A percentile compares a stretch with the other conserved stretches of the same genome.
Conservation (phyloP, 2,888 invertebrate species). For the Heterodera filipjevi region DNA sequence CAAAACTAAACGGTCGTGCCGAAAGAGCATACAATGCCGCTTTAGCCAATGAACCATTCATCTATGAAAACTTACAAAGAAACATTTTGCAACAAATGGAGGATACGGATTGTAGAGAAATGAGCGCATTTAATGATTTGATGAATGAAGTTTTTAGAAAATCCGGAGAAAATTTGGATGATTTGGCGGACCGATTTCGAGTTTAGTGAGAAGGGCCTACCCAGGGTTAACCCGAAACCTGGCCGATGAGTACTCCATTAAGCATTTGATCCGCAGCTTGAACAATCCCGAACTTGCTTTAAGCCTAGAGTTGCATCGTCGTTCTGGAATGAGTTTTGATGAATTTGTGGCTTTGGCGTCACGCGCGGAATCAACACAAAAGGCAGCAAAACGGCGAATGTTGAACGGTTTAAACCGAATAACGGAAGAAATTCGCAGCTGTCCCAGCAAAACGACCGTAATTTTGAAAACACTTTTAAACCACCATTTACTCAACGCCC, state of each 20-base stretch:
- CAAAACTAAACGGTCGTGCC: slow-evolving; percentile 2
- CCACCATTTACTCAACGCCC: too few species aligned
- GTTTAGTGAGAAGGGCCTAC: slow-evolving; percentile 15
- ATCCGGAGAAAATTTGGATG: neutral
- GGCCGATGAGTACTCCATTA: slow-evolving; percentile 21
- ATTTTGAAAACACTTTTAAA: neutral
- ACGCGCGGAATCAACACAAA: slow-evolving; percentile 11
- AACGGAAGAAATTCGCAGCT: neutral
- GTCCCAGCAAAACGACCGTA: neutral
- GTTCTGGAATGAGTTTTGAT: slow-evolving; percentile 8
- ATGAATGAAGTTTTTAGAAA: neutral
- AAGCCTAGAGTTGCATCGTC: neutral
- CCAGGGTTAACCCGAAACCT: slow-evolving; percentile 2
- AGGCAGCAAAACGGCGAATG: neutral
- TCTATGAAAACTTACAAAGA: neutral
- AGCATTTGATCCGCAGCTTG: slow-evolving; percentile 2
- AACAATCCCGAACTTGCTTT: slow-evolving; percentile 11
- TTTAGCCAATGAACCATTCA: neutral
- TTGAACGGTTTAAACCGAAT: neutral
- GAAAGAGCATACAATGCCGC: slow-evolving; percentile 14
- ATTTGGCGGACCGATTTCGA: slow-evolving; percentile 15
- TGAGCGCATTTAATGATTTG: slow-evolving; percentile 15
- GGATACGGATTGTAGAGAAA: slow-evolving; percentile 15
- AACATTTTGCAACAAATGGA: neutral
- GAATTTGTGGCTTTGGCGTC: slow-evolving; percentile 12